Evolutionary conservation across 2,888 invertebrate species (phyloP).

Genomic region (Petrolisthes cinctipes): DNA sequence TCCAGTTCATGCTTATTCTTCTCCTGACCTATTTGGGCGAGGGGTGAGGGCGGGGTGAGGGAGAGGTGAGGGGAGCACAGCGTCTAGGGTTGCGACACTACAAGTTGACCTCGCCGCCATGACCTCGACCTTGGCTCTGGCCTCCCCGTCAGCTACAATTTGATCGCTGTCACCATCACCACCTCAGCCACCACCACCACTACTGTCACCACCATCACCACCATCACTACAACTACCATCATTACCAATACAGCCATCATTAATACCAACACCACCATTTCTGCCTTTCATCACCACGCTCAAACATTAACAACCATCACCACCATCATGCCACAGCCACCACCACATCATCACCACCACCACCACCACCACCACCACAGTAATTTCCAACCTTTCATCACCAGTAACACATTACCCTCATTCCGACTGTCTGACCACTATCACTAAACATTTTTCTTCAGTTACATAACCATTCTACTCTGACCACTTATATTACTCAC

Average conservation of each 20-base stretch:
- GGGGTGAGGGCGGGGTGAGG: neutral
- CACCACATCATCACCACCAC: no score
- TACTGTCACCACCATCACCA: neutral
- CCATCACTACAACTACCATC: neutral
- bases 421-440: no score
- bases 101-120: conserved; percentile 16
- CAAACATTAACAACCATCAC: no score
- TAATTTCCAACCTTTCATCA: no score
- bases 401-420: no score
- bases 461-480: no score
- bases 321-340: no score
- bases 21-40: neutral
- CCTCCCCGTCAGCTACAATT: conserved; percentile 14
- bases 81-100: conserved; percentile 22
- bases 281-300: neutral
- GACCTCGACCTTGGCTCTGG: conserved; percentile 29
- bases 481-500: no score
- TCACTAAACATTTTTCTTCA: no score
- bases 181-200: conserved; percentile 3
- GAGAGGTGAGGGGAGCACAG: neutral
- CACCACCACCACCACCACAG: no score
- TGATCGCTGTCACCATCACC: conserved; percentile 29
- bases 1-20: neutral
- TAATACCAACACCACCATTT: neutral
- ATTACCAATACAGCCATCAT: neutral